These are phyloP conservation scores for Drosophila neocordata DNA, from an alignment of 1,140 invertebrate species.

Conservation along the genomic window DNA sequence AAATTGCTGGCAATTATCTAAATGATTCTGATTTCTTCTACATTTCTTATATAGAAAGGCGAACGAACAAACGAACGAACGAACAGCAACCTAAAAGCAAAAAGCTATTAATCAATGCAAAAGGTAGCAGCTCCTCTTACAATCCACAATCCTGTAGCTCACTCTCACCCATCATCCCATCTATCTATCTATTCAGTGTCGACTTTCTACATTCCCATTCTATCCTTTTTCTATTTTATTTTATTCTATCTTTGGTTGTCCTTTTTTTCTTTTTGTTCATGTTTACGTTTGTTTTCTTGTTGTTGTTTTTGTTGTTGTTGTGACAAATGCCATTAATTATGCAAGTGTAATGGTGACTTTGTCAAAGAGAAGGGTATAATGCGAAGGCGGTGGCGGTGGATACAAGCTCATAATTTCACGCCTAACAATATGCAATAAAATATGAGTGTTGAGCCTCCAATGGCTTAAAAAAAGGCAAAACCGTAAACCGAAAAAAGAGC, in stretches of 20 bases:
- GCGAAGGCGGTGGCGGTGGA: neutral
- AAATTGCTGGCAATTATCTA: constrained; percentile 6
- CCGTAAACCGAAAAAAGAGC: constrained; percentile 26
- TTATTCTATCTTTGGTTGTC: neutral
- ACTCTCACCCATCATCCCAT: neutral
- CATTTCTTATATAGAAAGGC: neutral
- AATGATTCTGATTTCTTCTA: constrained; percentile 1
- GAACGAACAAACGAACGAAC: too few species aligned
- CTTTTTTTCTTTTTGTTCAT: neutral
- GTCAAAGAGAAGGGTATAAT: neutral
- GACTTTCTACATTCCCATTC: neutral
- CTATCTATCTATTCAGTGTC: too few species aligned
- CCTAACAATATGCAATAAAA: constrained; percentile 69
- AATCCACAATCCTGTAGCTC: too few species aligned
- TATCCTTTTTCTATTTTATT: neutral
- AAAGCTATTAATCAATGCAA: constrained; percentile 6
- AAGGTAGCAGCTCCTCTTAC: neutral
- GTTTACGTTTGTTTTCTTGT: too few species aligned
- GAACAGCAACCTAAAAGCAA: neutral
- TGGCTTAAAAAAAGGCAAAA: neutral
- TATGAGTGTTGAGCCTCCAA: constrained; percentile 38
- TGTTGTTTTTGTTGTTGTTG: neutral
- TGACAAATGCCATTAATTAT: constrained; percentile 60
- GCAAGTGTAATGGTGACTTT: constrained; percentile 41
- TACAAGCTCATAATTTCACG: constrained; percentile 56